Percentiles rank a stretch among this genome's conserved stretches.
Conservation (phyloP, 2,113 vertebrate species). For the Channa argus region DNA sequence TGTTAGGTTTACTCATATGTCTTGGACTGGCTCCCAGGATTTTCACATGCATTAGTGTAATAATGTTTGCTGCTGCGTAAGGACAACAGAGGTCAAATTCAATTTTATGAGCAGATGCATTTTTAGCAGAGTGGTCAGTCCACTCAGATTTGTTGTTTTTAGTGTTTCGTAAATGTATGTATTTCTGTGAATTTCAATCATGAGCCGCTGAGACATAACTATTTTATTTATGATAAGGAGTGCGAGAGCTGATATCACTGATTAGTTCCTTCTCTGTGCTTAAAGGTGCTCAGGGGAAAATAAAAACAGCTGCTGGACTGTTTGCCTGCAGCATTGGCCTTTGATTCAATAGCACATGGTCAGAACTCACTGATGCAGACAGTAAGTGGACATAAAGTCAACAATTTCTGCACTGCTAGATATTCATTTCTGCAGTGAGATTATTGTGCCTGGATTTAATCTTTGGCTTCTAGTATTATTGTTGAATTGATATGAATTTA, state of each 20-base stretch:
- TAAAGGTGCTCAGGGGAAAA: not conserved
- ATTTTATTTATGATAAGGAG: constrained; percentile 34
- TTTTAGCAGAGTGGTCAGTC: constrained; percentile 18
- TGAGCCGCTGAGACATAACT: not conserved
- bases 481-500: not conserved
- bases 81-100: constrained; percentile 32
- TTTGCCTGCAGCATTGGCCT: constrained; percentile 1
- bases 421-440: not conserved
- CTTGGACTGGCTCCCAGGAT: constrained; percentile 11
- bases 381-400: not conserved
- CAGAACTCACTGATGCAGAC: constrained; percentile 1
- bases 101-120: constrained; percentile 28
- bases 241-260: constrained; percentile 11
- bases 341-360: not conserved
- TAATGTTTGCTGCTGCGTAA: constrained; percentile 19
- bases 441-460: not conserved
- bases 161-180: constrained; percentile 19
- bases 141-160: constrained; percentile 5
- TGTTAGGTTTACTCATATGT: constrained; percentile 14
- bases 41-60: constrained; percentile 26
- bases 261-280: constrained; percentile 6
- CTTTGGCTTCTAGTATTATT: not conserved
- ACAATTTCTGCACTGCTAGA: not conserved
- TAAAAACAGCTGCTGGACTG: not conserved
- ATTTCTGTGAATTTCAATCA: constrained; percentile 27